Base-by-base conservation (phyloP, 1,140 invertebrate species). In the Calycopis cecrops region DNA sequence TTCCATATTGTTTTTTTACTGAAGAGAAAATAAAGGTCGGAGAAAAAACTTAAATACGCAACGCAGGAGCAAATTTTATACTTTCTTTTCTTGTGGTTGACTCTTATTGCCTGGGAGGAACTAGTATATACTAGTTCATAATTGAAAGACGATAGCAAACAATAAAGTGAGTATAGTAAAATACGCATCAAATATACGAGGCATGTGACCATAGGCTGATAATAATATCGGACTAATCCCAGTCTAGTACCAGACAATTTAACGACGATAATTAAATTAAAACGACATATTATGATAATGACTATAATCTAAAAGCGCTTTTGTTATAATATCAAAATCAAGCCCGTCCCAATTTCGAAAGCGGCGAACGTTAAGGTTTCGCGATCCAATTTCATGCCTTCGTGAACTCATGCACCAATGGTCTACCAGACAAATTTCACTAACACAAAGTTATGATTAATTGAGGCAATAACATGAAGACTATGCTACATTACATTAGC, bases 401-500 rank as follows among this genome's bases (percentile, higher is more conserved):
- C 71, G 61, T 83, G 83, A 79, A 64, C 79, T 72, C 73, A 74
- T 77, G 76, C 78, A 79, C 79, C 78, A 79, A 78, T 85, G 72
- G 77, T 69, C 71, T 71, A 70, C 77, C 68, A 71, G 74, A 76
- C 74, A 77, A 86, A 82, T 86, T 85, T 85, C 78, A 82, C 76
- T 83, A 82, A 81, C 73, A 79, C 79, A 76, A 86, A 86, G 69
- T 86, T 86, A 86, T 86, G 83, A 84, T 86, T 84, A 84, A 86
- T 84, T 84, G 79, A 66, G 65, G 76, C 75, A 84, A 85, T 85
- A 81, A 79, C 71, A 76, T 68, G 69, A 72, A 72, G 66, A 69
- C 62, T 67, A 60, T 56, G 62, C 59, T 67, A 67, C 63, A 63
- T 68, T 62, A 48, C 47, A 28, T 28, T 44, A 16, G 14, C 7